Evolutionary conservation across 2,797 vertebrate genomes (phyloP).

Genomic region (Sparidentex hasta): DNA sequence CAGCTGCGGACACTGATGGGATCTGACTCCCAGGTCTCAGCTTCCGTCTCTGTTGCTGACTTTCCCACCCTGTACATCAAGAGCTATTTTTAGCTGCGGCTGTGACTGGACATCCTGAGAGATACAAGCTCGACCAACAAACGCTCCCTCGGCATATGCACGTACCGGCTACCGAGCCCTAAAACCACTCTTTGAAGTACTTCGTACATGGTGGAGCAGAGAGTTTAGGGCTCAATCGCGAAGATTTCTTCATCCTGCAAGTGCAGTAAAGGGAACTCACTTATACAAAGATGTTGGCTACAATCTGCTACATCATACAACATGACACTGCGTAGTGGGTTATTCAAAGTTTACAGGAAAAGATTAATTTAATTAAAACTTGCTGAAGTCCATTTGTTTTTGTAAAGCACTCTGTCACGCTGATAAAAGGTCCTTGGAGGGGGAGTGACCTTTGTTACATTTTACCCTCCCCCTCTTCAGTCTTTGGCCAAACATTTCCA

Average conservation of each 20-base stretch:
- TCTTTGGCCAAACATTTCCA: conserved; percentile 10
- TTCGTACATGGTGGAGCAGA: neutral
- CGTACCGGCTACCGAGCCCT: conserved; percentile 4
- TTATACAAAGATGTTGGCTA: neutral
- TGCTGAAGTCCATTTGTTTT: conserved; percentile 42
- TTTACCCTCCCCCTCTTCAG: conserved; percentile 16
- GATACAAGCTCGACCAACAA: conserved; percentile 68
- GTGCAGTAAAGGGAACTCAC: neutral
- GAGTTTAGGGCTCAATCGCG: neutral
- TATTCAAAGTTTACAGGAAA: conserved; percentile 31
- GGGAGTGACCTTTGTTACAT: conserved; percentile 16
- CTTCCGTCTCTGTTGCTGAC: conserved; percentile 83
- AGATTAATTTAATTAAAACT: conserved; percentile 27
- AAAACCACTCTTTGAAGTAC: conserved; percentile 15
- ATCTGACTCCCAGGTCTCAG: conserved; percentile 83
- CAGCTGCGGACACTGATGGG: conserved; percentile 80
- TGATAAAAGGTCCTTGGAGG: conserved; percentile 52
- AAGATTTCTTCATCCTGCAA: neutral
- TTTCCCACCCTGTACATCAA: conserved; percentile 84
- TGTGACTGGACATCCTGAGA: conserved; percentile 83
- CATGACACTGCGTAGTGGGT: conserved; percentile 17
- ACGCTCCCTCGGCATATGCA: conserved; percentile 51
- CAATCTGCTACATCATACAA: conserved; percentile 9
- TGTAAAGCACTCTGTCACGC: conserved; percentile 22
- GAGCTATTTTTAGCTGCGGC: conserved; percentile 85